Evolutionary conservation across 2,888 invertebrate species (phyloP).

Genomic region (Drosophila tripunctata): DNA sequence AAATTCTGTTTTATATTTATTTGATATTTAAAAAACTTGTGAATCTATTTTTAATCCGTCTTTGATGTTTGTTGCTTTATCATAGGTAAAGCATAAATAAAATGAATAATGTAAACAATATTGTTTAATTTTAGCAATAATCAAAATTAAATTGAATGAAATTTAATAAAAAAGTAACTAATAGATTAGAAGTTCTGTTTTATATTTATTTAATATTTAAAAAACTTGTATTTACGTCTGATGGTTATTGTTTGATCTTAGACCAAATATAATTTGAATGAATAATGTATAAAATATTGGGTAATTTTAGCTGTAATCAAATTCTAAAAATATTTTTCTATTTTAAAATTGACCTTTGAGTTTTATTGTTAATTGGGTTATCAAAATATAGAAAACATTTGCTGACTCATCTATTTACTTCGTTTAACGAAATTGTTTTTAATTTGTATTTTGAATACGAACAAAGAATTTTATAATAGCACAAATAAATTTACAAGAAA

Average conservation of each 20-base stretch:
- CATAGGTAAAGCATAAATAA: no score
- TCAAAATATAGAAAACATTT: not conserved
- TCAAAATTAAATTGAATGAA: not conserved
- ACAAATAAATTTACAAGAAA: not conserved
- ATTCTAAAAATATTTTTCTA: not conserved
- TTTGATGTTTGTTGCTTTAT: no score
- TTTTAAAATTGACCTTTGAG: not conserved
- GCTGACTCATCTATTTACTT: not conserved
- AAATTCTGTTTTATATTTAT: not conserved
- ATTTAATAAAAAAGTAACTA: no score
- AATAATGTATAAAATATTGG: no score
- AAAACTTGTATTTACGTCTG: not conserved
- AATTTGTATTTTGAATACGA: not conserved
- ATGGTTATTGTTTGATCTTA: no score
- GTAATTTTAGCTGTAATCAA: no score
- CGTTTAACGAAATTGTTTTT: no score
- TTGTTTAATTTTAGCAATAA: no score
- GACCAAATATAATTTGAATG: no score
- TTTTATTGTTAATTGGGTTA: not conserved
- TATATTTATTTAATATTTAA: not conserved
- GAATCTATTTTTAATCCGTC: no score
- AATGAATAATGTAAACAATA: no score
- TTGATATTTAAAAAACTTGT: not conserved
- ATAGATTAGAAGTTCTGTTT: no score
- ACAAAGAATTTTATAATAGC: not conserved